These are phyloP conservation scores for Paraescarpia echinospica DNA, from an alignment of 1,140 invertebrate genomes.

Conservation along the genomic window DNA sequence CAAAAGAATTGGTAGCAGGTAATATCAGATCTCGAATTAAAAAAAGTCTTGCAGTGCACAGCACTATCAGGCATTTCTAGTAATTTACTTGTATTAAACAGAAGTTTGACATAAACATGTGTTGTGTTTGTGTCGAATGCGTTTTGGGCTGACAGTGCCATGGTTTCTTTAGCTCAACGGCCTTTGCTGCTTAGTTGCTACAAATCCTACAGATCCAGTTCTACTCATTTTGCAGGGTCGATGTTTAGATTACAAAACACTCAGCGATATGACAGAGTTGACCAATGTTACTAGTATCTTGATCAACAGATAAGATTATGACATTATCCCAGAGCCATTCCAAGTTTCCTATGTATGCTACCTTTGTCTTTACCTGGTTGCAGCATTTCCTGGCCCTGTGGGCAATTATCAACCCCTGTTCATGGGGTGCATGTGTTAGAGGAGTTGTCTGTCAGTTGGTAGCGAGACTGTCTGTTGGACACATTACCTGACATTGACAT, in stretches of 20 bases:
- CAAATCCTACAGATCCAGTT: too few species aligned
- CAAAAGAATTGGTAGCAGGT: too few species aligned
- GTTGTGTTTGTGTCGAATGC: too few species aligned
- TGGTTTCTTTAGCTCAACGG: neutral
- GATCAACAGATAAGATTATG: neutral
- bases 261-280: neutral
- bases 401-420: neutral
- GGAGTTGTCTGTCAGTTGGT: neutral
- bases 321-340: neutral
- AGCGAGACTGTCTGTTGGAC: neutral
- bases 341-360: neutral
- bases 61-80: too few species aligned
- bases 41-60: too few species aligned
- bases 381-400: neutral
- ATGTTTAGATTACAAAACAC: neutral
- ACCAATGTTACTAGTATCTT: neutral
- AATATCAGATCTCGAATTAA: too few species aligned
- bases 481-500: neutral
- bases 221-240: neutral
- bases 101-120: neutral
- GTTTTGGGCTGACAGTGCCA: neutral
- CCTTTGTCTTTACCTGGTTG: neutral
- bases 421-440: neutral
- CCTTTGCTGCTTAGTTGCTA: too few species aligned
- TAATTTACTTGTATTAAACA: too few species aligned